Conservation (phyloP, 2,888 invertebrate species). For the Scrobipalpa costella region DNA sequence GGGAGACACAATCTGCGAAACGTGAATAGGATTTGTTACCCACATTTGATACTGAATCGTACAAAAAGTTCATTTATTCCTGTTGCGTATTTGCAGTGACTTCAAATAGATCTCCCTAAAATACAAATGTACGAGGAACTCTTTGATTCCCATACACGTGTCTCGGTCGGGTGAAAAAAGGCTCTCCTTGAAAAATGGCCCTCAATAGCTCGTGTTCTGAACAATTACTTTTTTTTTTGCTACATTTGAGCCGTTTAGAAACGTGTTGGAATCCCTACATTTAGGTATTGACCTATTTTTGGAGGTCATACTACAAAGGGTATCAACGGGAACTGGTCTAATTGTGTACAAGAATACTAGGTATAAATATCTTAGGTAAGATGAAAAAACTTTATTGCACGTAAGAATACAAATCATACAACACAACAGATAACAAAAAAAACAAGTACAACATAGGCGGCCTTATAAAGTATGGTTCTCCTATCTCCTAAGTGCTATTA, state of each 20-base stretch:
- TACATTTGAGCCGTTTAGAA: constrained; percentile 5
- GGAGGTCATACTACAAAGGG: too few relatives aligned
- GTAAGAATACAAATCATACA: too few relatives aligned
- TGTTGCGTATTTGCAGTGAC: constrained; percentile 2
- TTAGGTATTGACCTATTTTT: background rate
- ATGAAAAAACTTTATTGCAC: too few relatives aligned
- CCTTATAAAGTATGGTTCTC: too few relatives aligned
- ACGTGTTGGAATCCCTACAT: background rate
- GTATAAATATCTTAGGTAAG: too few relatives aligned
- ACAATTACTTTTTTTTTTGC: background rate
- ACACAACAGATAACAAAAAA: too few relatives aligned
- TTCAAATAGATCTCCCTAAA: background rate
- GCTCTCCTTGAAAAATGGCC: constrained; percentile 4
- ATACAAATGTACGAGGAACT: background rate
- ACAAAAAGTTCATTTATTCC: background rate
- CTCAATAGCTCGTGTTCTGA: background rate
- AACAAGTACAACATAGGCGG: too few relatives aligned
- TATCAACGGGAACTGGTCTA: background rate
- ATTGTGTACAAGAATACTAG: too few relatives aligned
- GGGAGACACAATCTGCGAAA: too few relatives aligned
- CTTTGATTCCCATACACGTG: constrained; percentile 2
- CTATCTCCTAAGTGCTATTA: too few relatives aligned
- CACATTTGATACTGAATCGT: background rate
- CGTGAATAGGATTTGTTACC: background rate
- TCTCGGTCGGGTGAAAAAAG: background rate